phyloP scores from a whole-genome alignment of 2,797 vertebrate species.

The Nannoperca australis region DNA sequence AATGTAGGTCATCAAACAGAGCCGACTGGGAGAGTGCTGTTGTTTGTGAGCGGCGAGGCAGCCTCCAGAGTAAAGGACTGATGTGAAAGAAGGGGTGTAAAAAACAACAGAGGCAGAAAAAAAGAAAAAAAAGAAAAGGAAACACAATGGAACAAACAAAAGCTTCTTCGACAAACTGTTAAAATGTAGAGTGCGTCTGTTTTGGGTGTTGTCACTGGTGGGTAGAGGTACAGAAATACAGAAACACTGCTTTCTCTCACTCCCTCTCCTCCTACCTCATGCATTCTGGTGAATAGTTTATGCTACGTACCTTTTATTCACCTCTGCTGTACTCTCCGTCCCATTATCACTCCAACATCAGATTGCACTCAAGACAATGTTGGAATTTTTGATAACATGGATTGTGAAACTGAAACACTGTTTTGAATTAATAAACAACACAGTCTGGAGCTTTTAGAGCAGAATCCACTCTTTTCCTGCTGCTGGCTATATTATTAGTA shows the following conservation, averaged over 20 bases:
- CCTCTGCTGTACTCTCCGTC: constrained; percentile 75
- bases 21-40: constrained; percentile 73
- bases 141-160: constrained; percentile 85
- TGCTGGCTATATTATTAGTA: constrained; percentile 77
- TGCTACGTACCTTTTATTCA: constrained; percentile 72
- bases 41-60: constrained; percentile 76
- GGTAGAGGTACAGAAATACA: constrained; percentile 72
- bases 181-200: constrained; percentile 77
- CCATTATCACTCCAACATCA: constrained; percentile 85
- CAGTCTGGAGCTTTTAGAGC: constrained; percentile 82
- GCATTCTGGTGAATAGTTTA: constrained; percentile 86
- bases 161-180: constrained; percentile 82
- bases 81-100: constrained; percentile 66
- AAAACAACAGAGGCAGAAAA: constrained; percentile 54
- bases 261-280: constrained; percentile 65
- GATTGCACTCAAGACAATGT: constrained; percentile 88
- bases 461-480: constrained; percentile 68
- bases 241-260: constrained; percentile 68
- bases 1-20: constrained; percentile 86
- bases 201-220: constrained; percentile 76
- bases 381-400: constrained; percentile 88
- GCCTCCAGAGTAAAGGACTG: constrained; percentile 75
- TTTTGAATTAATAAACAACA: constrained; percentile 90
- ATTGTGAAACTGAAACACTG: constrained; percentile 86
- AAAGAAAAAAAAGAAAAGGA: constrained; percentile 25